These are phyloP conservation scores for Sitta europaea DNA, from an alignment of 2,113 vertebrate species.

Conservation along the genomic window DNA sequence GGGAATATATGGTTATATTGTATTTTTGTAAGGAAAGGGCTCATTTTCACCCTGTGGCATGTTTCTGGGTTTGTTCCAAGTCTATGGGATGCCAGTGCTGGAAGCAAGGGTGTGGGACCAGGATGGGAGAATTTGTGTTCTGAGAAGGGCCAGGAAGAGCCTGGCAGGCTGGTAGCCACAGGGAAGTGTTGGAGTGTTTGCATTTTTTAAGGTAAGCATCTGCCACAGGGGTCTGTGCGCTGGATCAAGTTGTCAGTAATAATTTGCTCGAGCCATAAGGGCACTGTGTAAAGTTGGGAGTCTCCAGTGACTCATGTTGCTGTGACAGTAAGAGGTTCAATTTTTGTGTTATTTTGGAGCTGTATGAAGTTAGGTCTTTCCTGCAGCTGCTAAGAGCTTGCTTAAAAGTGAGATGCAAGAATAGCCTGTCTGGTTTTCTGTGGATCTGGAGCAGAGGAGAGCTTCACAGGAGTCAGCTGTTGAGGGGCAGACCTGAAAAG, in stretches of 20 bases:
- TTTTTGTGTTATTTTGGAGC: not conserved
- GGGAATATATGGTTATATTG: not conserved
- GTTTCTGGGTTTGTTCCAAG: rapidly evolving
- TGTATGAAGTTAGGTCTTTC: not conserved
- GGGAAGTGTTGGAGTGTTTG: not conserved
- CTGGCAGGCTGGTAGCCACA: not conserved
- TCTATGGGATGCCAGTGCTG: not conserved
- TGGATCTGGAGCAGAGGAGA: not conserved
- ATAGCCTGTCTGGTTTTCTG: not conserved
- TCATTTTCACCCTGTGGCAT: not conserved
- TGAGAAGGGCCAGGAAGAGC: not conserved
- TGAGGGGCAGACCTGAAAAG: not conserved
- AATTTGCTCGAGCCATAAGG: not conserved
- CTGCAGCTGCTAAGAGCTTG: not conserved
- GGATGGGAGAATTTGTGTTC: not conserved
- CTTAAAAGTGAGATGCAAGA: not conserved
- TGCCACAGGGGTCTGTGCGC: not conserved
- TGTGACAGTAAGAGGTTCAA: not conserved
- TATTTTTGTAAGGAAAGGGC: not conserved
- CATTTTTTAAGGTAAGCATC: conserved; percentile 2
- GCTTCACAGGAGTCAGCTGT: not conserved
- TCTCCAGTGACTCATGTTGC: not conserved
- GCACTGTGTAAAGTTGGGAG: not conserved
- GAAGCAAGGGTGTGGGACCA: not conserved
- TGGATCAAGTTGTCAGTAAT: not conserved